phyloP scores from a whole-genome alignment of 2,797 vertebrate genomes.

The Enteromius paludinosus region DNA sequence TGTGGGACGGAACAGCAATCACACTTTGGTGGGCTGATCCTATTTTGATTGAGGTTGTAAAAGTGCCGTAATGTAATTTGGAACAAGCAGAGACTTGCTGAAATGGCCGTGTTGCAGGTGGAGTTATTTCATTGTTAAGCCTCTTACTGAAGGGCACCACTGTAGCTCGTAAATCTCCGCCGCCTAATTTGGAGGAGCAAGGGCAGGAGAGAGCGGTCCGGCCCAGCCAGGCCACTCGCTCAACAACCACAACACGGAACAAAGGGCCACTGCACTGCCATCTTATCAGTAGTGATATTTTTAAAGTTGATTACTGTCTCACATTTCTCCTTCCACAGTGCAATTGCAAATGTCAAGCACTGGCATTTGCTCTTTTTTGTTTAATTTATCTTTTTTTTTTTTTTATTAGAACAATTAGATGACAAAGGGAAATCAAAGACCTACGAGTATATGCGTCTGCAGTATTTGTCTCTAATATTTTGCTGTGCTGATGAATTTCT shows the following conservation, averaged over 20 bases:
- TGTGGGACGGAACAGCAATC: conserved; percentile 54
- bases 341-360: conserved; percentile 75
- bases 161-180: conserved; percentile 76
- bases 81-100: conserved; percentile 61
- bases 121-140: conserved; percentile 68
- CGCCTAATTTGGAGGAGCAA: conserved; percentile 64
- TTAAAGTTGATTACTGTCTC: conserved; percentile 69
- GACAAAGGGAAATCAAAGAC: conserved; percentile 63
- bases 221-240: conserved; percentile 49
- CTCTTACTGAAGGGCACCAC: conserved; percentile 73
- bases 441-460: conserved; percentile 50
- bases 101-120: conserved; percentile 64
- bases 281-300: conserved; percentile 70
- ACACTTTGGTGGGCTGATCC: conserved; percentile 57
- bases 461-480: conserved; percentile 76
- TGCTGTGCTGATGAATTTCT: conserved; percentile 75
- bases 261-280: conserved; percentile 51
- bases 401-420: conserved; percentile 76
- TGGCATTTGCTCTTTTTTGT: conserved; percentile 76
- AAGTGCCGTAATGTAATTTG: conserved; percentile 62
- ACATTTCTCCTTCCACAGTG: conserved; percentile 60
- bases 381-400: conserved; percentile 65
- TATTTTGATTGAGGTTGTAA: conserved; percentile 63
- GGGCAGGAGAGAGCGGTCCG: conserved; percentile 54
- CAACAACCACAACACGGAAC: conserved; percentile 51